Percentiles rank a stretch among this genome's conserved stretches.
phyloP scores from a whole-genome alignment of 2,113 vertebrate genomes.

The Isichthys henryi region DNA sequence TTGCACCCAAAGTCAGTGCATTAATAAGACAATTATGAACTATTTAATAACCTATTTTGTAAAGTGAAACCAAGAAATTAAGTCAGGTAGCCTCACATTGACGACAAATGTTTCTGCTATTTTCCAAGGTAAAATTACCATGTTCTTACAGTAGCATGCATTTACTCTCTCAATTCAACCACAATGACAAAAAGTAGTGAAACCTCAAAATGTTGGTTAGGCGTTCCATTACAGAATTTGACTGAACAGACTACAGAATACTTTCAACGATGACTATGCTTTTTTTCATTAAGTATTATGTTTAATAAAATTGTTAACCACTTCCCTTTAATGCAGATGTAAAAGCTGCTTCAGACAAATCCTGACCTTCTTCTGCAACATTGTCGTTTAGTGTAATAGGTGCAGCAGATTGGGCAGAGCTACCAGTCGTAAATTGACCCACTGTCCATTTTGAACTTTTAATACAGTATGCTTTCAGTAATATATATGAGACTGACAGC shows the following conservation, averaged over 20 bases:
- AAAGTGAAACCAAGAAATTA: neutral
- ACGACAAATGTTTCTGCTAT: neutral
- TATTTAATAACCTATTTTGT: neutral
- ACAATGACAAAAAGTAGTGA: neutral
- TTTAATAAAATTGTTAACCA: neutral
- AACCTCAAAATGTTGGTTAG: neutral
- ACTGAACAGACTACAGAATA: neutral
- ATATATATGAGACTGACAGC: neutral
- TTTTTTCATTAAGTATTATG: neutral
- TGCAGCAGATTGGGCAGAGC: neutral
- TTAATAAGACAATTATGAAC: neutral
- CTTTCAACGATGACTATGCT: neutral
- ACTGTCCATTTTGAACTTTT: neutral
- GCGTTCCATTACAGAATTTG: neutral
- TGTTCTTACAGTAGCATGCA: neutral
- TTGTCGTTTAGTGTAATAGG: neutral
- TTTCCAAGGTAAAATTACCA: neutral
- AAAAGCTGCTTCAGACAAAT: neutral
- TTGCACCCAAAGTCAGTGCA: neutral
- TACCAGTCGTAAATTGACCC: neutral
- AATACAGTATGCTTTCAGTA: neutral
- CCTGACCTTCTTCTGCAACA: neutral
- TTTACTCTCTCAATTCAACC: neutral
- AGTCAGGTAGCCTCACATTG: neutral
- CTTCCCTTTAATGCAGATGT: neutral